Conservation (phyloP, 2,113 vertebrate species). For the Chloroceryle aenea region DNA sequence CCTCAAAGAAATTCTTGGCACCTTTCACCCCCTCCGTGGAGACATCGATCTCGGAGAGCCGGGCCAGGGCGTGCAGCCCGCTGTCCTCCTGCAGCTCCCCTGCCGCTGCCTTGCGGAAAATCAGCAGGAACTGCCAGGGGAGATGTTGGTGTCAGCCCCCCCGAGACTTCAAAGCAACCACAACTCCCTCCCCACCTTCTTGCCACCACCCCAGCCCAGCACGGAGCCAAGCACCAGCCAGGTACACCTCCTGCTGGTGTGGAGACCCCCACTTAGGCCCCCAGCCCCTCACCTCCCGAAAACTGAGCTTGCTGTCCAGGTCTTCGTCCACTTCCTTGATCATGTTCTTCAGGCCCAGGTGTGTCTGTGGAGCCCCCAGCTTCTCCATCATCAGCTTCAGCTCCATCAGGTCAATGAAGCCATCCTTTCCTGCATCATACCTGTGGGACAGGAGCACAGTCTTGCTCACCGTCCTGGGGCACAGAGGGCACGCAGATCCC, state of each 20-base stretch:
- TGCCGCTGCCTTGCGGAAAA: conserved; percentile 92
- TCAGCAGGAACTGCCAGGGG: conserved; percentile 88
- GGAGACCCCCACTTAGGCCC: too few species aligned
- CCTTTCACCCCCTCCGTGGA: conserved; percentile 94
- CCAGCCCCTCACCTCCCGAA: conserved; percentile 86
- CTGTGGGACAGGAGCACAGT: conserved; percentile 22
- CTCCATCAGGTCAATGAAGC: conserved; percentile 96
- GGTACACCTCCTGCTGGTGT: accelerated
- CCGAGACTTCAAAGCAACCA: not conserved
- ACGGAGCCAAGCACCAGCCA: accelerated
- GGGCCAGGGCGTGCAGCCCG: conserved; percentile 86
- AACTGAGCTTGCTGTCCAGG: conserved; percentile 92
- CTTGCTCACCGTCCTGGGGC: accelerated
- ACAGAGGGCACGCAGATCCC: not conserved
- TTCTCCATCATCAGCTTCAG: conserved; percentile 99
- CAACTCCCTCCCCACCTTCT: not conserved
- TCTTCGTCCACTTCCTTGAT: conserved; percentile 98
- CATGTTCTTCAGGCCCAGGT: conserved; percentile 95
- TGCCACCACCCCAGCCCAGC: accelerated
- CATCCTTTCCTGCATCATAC: conserved; percentile 87
- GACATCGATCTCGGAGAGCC: conserved; percentile 93
- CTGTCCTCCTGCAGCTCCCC: conserved; percentile 94
- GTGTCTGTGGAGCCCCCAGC: conserved; percentile 91
- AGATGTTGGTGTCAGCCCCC: not conserved
- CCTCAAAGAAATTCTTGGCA: conserved; percentile 95